Conservation (phyloP, 2,888 invertebrate species). For the Drosophila siamana region DNA sequence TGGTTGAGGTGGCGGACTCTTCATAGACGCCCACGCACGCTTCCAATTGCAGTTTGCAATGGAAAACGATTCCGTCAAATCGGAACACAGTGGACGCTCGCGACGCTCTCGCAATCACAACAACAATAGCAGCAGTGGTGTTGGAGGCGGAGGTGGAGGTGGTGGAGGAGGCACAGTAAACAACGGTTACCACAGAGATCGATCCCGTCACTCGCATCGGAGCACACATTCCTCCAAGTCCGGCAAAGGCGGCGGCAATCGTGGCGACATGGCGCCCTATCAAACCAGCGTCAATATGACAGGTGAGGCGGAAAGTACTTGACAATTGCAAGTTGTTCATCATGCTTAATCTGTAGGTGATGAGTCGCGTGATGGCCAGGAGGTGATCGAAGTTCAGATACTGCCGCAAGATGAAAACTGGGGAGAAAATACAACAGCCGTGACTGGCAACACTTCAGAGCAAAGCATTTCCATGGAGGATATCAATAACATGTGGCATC, state of each 20-base stretch:
- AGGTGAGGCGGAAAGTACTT: slow-evolving; percentile 83
- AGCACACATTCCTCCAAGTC: slow-evolving; percentile 87
- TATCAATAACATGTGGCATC: slow-evolving; percentile 93
- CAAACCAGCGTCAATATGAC: slow-evolving; percentile 93
- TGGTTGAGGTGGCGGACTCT: slow-evolving; percentile 4
- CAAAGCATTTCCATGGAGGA: slow-evolving; percentile 97
- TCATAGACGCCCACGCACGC: slow-evolving; percentile 50
- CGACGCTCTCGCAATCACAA: slow-evolving; percentile 89
- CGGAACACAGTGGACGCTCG: slow-evolving; percentile 94
- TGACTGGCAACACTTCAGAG: slow-evolving; percentile 98
- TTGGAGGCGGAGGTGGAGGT: slow-evolving; percentile 55
- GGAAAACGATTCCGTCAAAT: slow-evolving; percentile 97
- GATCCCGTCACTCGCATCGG: slow-evolving; percentile 88
- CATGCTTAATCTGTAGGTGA: slow-evolving; percentile 85
- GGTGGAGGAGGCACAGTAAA: slow-evolving; percentile 86
- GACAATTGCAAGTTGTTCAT: not conserved
- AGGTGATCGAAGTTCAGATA: slow-evolving; percentile 98
- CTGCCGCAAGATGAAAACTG: slow-evolving; percentile 98
- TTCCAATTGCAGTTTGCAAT: slow-evolving; percentile 85
- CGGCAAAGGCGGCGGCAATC: slow-evolving; percentile 87
- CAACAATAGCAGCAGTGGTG: slow-evolving; percentile 74
- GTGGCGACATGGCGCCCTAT: slow-evolving; percentile 92
- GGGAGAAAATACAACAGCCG: slow-evolving; percentile 99
- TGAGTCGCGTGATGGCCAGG: slow-evolving; percentile 92
- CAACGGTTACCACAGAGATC: slow-evolving; percentile 86